Evolutionary conservation across 2,888 invertebrate genomes (phyloP), one percentile per base, ranked within the genome.

Genomic region (Luperina nickerlii): DNA sequence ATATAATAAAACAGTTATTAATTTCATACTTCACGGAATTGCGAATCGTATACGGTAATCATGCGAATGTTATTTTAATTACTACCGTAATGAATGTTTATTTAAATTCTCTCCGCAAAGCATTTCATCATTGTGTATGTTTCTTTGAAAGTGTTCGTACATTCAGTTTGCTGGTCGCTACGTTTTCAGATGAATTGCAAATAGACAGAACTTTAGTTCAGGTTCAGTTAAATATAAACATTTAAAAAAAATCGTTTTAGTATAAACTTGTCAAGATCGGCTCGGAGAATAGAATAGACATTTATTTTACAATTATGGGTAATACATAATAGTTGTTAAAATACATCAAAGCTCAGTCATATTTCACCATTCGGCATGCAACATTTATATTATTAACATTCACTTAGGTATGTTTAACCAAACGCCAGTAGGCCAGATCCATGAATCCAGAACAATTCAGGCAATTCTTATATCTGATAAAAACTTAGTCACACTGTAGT

Each of bases 21-120:
- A 82, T 84, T 82, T 79, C 57, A 72, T 42, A 79, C 63, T 84
- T 79, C 72, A 79, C 78, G 13, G 54, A 32, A 32, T 32, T 15
- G 38, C 5, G 7, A 20, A 67, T 72, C 67, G 67, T 67, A 13
- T 57, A 32, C 79, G 72, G 38, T 84, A 70, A 81, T 57, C 54
- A 68, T 68, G 71, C 20, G 38, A 68, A 72, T 48, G 32, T 32
- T 78, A 42, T 82, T 78, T 68, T 84, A 79, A 84, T 79, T 65
- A 72, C 79, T 15, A 27, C 42, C 7, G 18, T 51, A 32, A 51
- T 84, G 1, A 62, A 67, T 71, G 20, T 77, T 57, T 71, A 42
- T 77, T 67, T 67, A 57, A 77, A 71, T 32, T 78, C 27, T 68
- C 18, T 71, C 8, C 20, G 54, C 2, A 71, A 67, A 71, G 5